Conservation (phyloP, 2,113 vertebrate genomes). For the Oncorhynchus tshawytscha region DNA sequence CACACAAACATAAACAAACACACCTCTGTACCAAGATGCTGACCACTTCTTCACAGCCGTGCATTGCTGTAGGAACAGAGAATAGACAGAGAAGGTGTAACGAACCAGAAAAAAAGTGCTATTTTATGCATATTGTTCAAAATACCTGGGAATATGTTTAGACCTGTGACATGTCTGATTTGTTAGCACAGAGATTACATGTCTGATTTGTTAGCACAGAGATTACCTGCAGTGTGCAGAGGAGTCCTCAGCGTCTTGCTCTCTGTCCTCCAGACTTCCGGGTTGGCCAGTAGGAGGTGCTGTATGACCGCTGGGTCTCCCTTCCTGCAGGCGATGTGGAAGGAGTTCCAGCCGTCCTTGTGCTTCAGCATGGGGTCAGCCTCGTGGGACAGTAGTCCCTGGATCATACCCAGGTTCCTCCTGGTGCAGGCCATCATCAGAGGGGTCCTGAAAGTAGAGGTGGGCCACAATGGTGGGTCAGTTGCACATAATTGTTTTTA, state of each 20-base stretch:
- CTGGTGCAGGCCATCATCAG: conserved; percentile 96
- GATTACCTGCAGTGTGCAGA: conserved; percentile 89
- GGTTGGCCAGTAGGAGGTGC: conserved; percentile 75
- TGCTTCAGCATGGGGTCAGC: conserved; percentile 82
- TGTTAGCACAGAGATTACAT: neutral
- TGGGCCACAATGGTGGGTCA: no score
- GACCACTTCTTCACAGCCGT: conserved; percentile 82
- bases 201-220: neutral
- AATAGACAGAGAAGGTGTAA: neutral
- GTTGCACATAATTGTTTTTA: no score
- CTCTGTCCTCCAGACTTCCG: conserved; percentile 80
- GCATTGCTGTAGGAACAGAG: conserved; percentile 77
- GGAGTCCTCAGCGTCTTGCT: conserved; percentile 85
- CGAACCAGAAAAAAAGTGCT: neutral
- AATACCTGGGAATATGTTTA: neutral
- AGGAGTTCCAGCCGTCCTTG: conserved; percentile 94
- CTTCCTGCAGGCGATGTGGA: conserved; percentile 89
- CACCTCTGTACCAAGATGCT: conserved; percentile 84
- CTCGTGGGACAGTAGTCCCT: conserved; percentile 73
- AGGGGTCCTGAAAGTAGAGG: conserved; percentile 81
- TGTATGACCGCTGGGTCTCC: conserved; percentile 76
- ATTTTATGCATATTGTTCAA: neutral
- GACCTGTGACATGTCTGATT: neutral
- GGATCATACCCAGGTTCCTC: conserved; percentile 79
- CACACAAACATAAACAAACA: conserved; percentile 36